Evolutionary conservation across 2,888 invertebrate genomes (phyloP).

Genomic region (Drosophila pseudotalamancana): DNA sequence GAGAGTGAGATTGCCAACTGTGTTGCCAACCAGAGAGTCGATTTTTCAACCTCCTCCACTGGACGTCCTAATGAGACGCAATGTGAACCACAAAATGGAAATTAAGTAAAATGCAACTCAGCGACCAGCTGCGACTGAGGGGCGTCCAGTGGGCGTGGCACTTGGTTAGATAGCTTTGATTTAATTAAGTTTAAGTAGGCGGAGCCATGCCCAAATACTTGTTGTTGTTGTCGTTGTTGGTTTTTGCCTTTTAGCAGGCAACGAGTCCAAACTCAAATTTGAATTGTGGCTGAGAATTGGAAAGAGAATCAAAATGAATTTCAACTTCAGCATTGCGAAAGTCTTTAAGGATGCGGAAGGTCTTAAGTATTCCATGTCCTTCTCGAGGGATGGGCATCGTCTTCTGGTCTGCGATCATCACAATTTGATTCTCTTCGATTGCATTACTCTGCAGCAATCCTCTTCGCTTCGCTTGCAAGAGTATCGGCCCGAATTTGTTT

Average conservation of each 20-base stretch:
- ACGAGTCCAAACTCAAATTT: constrained; percentile 14
- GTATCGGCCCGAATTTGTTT: constrained; percentile 44
- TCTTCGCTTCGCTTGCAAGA: constrained; percentile 29
- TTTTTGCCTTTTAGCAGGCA: constrained; percentile 3
- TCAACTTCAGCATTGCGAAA: constrained; percentile 19
- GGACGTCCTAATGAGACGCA: constrained; percentile 62
- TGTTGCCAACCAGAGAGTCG: constrained; percentile 51
- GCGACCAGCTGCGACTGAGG: constrained; percentile 27
- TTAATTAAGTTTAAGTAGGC: constrained; percentile 59
- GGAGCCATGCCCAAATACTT: background rate
- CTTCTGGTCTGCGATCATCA: constrained; percentile 43
- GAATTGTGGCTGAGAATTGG: too few species aligned
- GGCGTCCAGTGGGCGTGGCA: constrained; percentile 40
- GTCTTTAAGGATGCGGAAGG: constrained; percentile 19
- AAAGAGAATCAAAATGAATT: background rate
- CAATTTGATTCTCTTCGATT: constrained; percentile 34
- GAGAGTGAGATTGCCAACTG: constrained; percentile 17
- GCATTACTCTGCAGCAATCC: constrained; percentile 7
- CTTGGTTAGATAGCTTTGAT: constrained; percentile 47
- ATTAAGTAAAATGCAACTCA: constrained; percentile 67
- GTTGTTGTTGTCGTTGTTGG: too few species aligned
- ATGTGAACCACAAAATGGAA: constrained; percentile 61
- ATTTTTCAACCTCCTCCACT: constrained; percentile 24
- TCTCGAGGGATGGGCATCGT: constrained; percentile 35
- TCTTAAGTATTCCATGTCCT: constrained; percentile 36